Evolutionary conservation across 2,888 invertebrate genomes (phyloP), one percentile per base, ranked within the genome.

Genomic region (Proisotoma minuta): DNA sequence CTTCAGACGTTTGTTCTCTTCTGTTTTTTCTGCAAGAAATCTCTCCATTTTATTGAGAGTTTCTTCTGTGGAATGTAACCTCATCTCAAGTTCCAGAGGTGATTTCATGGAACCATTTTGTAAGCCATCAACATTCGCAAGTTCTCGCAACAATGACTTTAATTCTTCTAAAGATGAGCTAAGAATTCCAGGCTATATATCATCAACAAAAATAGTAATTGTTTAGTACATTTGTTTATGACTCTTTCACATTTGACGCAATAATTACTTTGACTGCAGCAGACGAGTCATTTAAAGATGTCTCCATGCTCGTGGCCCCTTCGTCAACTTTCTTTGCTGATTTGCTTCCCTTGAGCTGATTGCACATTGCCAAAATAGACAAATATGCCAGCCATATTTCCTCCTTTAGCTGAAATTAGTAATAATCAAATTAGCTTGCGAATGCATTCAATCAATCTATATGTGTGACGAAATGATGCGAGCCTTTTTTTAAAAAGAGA

Each of bases 1-100:
- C 62, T 87, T 86, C 75, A 89, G 85, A 76, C 88, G 85, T 74
- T 88, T 87, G 52, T 91, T 83, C 79, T 91, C 91, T 24, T 89
- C 83, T 75, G 88, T 89, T 59, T 88, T 81, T 70, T 90, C 88
- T 66, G 87, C 81, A 5, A 89, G 83, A 57, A 88, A 85, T 24
- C 88, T 83, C 61, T 87, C 84, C 18, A 88, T 85, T 70, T 87
- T 86, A 53, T 90, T 90, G 57, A 89, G 81, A 73, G 76, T 73
- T 63, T 79, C 79, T 66, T 77, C 76, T 5, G 78, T 77, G 49
- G 77, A 74, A 68, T 79, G 79, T 23, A 79, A 75, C 63, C 78
- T 77, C 57, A 77, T 77, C 70, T 79, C 78, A 51, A 76, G 73
- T 60, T 77, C 75, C 51, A 73, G 62, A 57, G 71, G 70, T 10